phyloP scores from a whole-genome alignment of 1,140 invertebrate species.

The Drosophila erecta region DNA sequence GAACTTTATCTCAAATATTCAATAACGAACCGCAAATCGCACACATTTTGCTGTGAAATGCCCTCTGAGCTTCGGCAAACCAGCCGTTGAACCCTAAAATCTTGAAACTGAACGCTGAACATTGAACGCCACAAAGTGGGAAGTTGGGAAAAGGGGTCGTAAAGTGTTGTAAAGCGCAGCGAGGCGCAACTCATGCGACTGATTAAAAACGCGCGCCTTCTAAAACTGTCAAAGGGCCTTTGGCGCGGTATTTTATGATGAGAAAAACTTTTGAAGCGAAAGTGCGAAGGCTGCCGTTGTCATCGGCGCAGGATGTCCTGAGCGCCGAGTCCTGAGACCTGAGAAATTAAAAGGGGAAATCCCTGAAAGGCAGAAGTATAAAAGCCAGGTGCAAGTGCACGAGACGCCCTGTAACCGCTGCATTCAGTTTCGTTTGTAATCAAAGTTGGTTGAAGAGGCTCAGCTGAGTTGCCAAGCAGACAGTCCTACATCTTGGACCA shows the following conservation, averaged over 20 bases:
- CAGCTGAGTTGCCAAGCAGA: conserved; percentile 43
- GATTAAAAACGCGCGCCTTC: conserved; percentile 71
- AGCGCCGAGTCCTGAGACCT: background rate
- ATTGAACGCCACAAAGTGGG: conserved; percentile 45
- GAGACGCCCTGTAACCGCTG: conserved; percentile 42
- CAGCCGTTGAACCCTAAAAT: background rate
- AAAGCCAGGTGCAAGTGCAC: conserved; percentile 68
- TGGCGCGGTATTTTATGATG: conserved; percentile 67
- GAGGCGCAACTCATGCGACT: conserved; percentile 70
- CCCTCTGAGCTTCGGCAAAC: background rate
- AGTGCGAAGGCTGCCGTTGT: conserved; percentile 52
- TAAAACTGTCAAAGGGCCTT: conserved; percentile 73
- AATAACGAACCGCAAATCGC: conserved; percentile 42
- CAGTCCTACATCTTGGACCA: conserved; percentile 29
- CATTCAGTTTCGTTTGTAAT: conserved; percentile 71
- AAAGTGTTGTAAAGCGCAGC: conserved; percentile 63
- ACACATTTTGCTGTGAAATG: conserved; percentile 10
- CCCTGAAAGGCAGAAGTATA: conserved; percentile 11
- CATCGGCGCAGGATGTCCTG: conserved; percentile 14
- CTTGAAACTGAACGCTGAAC: conserved; percentile 12
- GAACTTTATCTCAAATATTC: conserved; percentile 36
- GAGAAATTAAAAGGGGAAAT: conserved; percentile 73
- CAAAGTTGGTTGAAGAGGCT: conserved; percentile 63
- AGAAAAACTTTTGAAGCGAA: conserved; percentile 74
- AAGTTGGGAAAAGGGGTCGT: conserved; percentile 12